These are phyloP conservation scores for Holcopasites calliopsidis DNA, from an alignment of 1,140 invertebrate genomes.

Conservation along the genomic window DNA sequence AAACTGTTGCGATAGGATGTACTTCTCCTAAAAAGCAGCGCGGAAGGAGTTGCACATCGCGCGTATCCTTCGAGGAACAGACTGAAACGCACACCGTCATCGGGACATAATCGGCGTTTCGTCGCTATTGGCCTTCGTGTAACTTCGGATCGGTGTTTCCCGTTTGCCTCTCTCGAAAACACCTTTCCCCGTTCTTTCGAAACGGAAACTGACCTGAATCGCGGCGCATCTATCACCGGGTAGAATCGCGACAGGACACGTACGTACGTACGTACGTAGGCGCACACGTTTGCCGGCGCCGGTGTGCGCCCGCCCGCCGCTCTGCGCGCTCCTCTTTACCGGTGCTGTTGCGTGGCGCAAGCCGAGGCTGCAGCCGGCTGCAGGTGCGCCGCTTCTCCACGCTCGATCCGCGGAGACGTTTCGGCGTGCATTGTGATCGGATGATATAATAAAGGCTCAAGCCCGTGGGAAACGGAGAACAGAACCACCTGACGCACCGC, in stretches of 20 bases:
- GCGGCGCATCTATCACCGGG: constrained; percentile 52
- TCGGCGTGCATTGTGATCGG: constrained; percentile 75
- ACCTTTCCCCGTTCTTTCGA: constrained; percentile 44
- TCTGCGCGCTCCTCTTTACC: constrained; percentile 17
- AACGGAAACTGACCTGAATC: constrained; percentile 49
- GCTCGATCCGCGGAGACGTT: constrained; percentile 60
- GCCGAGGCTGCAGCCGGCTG: constrained; percentile 65
- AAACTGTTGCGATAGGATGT: too few species aligned
- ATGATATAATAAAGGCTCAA: constrained; percentile 76
- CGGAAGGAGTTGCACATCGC: background rate
- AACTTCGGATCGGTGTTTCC: background rate
- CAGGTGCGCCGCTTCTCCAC: constrained; percentile 61
- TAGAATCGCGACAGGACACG: constrained; percentile 51
- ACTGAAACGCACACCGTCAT: constrained; percentile 7
- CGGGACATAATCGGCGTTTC: constrained; percentile 23
- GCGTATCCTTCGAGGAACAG: background rate
- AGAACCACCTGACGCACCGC: constrained; percentile 74
- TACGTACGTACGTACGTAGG: constrained; percentile 3
- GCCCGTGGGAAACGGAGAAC: constrained; percentile 76
- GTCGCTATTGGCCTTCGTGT: constrained; percentile 17
- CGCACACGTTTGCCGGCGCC: background rate
- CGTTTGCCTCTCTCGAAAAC: background rate
- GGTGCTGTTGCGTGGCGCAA: constrained; percentile 56
- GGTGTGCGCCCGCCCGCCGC: background rate
- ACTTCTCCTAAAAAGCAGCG: too few species aligned